Evolutionary conservation across 2,888 invertebrate genomes (phyloP), one percentile per base, ranked within the genome.

Genomic region (Hirtodrosophila histrioides): DNA sequence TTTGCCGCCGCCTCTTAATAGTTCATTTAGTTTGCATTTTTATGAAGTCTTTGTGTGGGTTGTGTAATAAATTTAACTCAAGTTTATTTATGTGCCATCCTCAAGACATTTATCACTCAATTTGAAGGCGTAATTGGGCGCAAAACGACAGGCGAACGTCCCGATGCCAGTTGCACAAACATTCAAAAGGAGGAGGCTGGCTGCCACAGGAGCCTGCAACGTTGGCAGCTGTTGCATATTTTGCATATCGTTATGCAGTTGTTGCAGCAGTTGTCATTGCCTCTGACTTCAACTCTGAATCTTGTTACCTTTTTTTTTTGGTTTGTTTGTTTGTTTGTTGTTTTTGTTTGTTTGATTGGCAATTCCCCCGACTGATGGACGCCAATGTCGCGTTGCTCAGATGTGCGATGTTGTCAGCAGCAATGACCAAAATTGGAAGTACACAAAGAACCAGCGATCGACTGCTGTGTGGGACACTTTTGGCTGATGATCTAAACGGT

Each of bases 31-130:
- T 85, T 85, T 76, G 84, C 84, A 88, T 85, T 85, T 85, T 85
- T 85, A 85, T 85, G 89, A 88, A 85, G 84, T 85, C 89, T 88
- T 88, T 89, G 86, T 88, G 89, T 88, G 88, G 86, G 89, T 88
- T 83, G 88, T 76, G 84, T 88, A 88, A 85, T 85, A 85, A 85
- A 85, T 85, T 85, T 88, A 86, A 88, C 84, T 86, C 69, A 78
- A 72, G 83, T 76, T 88, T 85, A 85, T 85, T 85, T 85, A 84
- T 88, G 88, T 88, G 86, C 77, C 86, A 82, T 88, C 89, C 68
- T 67, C 68, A 68, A 87, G 84, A 85, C 84, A 88, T 85, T 85
- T 85, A 85, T 85, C 89, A 88, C 84, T 85, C 84, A 85, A 85
- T 85, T 85, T 85, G 88, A 88, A 84, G 86, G 88, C 88, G 88